Base-by-base conservation (phyloP, 2,888 invertebrate species). In the Choristoneura rosaceana region DNA sequence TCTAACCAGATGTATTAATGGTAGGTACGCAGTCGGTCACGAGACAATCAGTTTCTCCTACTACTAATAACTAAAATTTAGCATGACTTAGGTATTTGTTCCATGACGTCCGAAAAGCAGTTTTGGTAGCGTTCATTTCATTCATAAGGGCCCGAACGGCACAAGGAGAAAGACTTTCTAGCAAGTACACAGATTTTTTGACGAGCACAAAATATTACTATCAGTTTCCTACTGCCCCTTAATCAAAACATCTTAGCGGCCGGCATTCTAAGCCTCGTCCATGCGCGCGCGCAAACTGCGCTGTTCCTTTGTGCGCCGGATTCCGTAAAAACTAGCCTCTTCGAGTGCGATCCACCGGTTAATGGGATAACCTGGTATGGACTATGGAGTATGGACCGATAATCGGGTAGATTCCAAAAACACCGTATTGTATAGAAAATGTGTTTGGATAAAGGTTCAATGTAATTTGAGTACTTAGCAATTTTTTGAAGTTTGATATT, bases 321-420 rank as follows among this genome's bases (percentile, higher is more conserved):
- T 47, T 79, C 76, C 68, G 69, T 74, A 75, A 78, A 80, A 80
- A 81, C 59, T 73, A 74, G 77, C 76, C 76, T 76, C 74, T 75
- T 76, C 65, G 78, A 84, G 87, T 86, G 86, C 88, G 82, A 80
- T 85, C 88, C 82, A 89, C 90, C 90, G 87, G 88, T 43, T 90
- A 88, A 91, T 87, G 80, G 87, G 89, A 90, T 91, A 82, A 78
- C n/a, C 43, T 34, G 69, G 61, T 41, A 60, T 17, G 45, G 52
- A 14, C 52, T 17, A 52, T 15, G 47, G 7, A 41, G 9, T 9
- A 41, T 41, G 43, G 12, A 43, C 10, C 25, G 71, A 67, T 71
- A 47, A 71, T 67, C 61, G n/a, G 8, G 45, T 17, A 52, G 14
- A 12, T 43, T 62, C 45, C 58, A 47, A 15, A 55, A 45, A 60